These are phyloP conservation scores for Lophochroa leadbeateri DNA, from an alignment of 2,113 vertebrate genomes.

Conservation along the genomic window DNA sequence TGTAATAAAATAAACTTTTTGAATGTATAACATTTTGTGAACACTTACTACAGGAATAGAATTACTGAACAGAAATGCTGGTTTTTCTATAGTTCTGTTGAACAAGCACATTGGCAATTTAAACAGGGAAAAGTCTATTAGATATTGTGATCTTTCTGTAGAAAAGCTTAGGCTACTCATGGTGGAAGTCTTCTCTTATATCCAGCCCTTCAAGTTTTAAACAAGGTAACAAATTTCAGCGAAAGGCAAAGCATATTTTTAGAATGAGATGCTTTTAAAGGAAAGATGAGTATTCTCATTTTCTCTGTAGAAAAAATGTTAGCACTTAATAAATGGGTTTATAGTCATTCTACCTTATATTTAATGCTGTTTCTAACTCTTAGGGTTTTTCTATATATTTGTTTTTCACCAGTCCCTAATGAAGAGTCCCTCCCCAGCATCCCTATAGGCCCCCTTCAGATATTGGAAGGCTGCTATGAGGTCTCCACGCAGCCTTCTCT, in stretches of 20 bases:
- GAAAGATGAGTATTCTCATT: neutral
- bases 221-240: neutral
- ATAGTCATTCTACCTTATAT: neutral
- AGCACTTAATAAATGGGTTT: neutral
- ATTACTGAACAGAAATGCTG: neutral
- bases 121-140: neutral
- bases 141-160: neutral
- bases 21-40: neutral
- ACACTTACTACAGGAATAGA: neutral
- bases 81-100: neutral
- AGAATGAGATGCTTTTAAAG: neutral
- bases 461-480: neutral
- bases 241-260: neutral
- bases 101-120: neutral
- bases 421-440: neutral
- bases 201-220: neutral
- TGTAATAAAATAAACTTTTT: neutral
- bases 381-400: neutral
- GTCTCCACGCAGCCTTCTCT: neutral
- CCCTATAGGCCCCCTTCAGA: neutral
- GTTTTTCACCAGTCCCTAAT: slow-evolving; percentile 14
- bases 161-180: neutral
- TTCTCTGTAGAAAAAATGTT: neutral
- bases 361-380: neutral
- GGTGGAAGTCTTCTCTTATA: neutral